Percentiles rank a stretch among this genome's conserved stretches.
Evolutionary conservation across 2,113 vertebrate genomes (phyloP).

Genomic region (Centropus bengalensis): DNA sequence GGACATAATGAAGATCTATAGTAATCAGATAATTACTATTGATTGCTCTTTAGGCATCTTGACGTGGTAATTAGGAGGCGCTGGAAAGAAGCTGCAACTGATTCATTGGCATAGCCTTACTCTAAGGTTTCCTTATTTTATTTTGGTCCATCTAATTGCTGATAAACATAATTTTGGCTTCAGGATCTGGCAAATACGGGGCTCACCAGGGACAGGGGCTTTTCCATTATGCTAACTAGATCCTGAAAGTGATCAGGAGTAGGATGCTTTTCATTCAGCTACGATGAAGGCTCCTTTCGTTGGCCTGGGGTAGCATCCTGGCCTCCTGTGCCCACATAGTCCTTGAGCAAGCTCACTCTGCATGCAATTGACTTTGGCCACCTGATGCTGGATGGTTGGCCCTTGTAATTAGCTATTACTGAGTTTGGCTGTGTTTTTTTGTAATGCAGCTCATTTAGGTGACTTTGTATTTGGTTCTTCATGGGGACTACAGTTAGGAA

Average conservation of each 20-base stretch:
- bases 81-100: constrained; percentile 72
- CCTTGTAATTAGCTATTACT: background rate
- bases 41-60: constrained; percentile 78
- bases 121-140: constrained; percentile 74
- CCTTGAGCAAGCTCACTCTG: background rate
- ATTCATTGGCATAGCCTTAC: constrained; percentile 74
- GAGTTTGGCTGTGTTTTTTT: background rate
- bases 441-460: background rate
- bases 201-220: constrained; percentile 35
- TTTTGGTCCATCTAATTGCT: constrained; percentile 72
- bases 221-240: constrained; percentile 49
- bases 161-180: constrained; percentile 71
- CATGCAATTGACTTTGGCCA: background rate
- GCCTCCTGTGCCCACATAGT: background rate
- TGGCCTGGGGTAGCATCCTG: background rate
- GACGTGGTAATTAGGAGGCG: constrained; percentile 76
- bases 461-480: background rate
- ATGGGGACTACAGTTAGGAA: background rate
- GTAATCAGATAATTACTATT: constrained; percentile 82
- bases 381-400: background rate
- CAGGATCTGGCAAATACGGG: constrained; percentile 59
- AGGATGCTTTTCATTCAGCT: constrained; percentile 39
- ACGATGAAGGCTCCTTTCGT: background rate
- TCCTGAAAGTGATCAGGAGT: constrained; percentile 11
- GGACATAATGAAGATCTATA: constrained; percentile 78